Base-by-base conservation (phyloP, 2,888 invertebrate species). In the Tortrix viridana region DNA sequence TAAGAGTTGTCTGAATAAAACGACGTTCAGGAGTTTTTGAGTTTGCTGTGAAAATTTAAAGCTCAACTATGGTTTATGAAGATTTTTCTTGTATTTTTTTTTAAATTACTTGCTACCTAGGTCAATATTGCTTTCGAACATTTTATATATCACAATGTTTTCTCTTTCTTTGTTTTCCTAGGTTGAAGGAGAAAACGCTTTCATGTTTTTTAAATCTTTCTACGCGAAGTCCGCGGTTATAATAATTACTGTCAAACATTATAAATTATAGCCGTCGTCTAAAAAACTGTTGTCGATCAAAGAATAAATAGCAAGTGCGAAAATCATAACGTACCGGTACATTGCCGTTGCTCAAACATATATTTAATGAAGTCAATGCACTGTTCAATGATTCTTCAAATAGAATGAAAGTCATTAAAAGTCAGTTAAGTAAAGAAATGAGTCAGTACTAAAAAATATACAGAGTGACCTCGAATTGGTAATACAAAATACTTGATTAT, bases 291-390 rank as follows among this genome's bases (percentile, higher is more conserved):
- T 44, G 49, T 56, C 46, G 14, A 32, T 19, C 32, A 48, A 41
- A 41, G 14, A 41, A 63, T 58, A 63, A 58, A 53, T 57, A 32
- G 32, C 32, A 32, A 32, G 47, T 63, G 52, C 16, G 52, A 58
- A 63, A 48, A 58, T 7, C 38, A 18, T 37, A 20, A 52, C n/a
- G 47, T 63, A 63, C 43, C 63, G 63, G 63, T 63, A 63, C 57
- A 58, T 43, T 22, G 26, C 63, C 63, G 63, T 63, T 63, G 57
- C 18, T 20, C 22, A 50, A 46, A 62, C 22, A 38, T 43, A 32
- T 53, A 19, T 47, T 23, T 49, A 26, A 20, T 14, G 32, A 50
- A 23, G 63, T 63, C 63, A 63, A 48, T 63, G 63, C 58, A 63
- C 63, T 63, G 12, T 16, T 47, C 18, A 14, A 32, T 16, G 18